Evolutionary conservation across 1,140 invertebrate genomes (phyloP), one percentile per base, ranked within the genome.

Genomic region (Drosophila pseudoobscura): DNA sequence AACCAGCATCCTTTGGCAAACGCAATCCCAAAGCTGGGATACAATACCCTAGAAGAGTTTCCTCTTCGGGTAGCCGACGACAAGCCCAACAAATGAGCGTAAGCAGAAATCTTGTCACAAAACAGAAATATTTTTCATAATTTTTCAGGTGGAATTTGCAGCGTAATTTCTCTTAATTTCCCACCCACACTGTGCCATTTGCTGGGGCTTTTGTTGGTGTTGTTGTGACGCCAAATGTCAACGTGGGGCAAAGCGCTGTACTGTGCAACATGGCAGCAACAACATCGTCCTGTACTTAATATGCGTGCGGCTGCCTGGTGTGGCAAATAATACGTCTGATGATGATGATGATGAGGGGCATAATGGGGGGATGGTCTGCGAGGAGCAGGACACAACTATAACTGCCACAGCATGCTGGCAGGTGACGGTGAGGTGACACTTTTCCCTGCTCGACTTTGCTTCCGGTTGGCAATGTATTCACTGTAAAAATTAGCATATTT

Each of bases 401-500:
- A 69, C 54, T 69, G 66, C 63, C 41, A 26, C 15, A 22, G 24
- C 8, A 15, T 31, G 44, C 6, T 15, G 15, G 31, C 15, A 17
- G 26, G 17, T 59, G 66, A 43, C 51, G 20, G 15, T 41, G 15
- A 17, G 26, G 17, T 56, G 66, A 39, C 51, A 53, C 26, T 35
- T 39, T 46, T 53, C 53, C 15, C 31, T 3, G 57, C 57, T 59
- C 13, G 24, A 17, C 35, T 39, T 11, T 4, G 29, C 46, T 49
- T 72, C 65, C 64, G 69, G 69, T 51, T 62, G 65, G 6, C 60
- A 87, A 88, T 87, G 83, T 87, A 78, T 82, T 88, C 83, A 76
- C 83, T 87, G 83, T 87, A 88, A 83, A 83, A 87, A 87, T 87
- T 87, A 88, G 83, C 83, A 87, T 87, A 87, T 88, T 87, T 88